These are phyloP conservation scores for Stenolophus ochropezus DNA, from an alignment of 2,888 invertebrate genomes.

Conservation along the genomic window DNA sequence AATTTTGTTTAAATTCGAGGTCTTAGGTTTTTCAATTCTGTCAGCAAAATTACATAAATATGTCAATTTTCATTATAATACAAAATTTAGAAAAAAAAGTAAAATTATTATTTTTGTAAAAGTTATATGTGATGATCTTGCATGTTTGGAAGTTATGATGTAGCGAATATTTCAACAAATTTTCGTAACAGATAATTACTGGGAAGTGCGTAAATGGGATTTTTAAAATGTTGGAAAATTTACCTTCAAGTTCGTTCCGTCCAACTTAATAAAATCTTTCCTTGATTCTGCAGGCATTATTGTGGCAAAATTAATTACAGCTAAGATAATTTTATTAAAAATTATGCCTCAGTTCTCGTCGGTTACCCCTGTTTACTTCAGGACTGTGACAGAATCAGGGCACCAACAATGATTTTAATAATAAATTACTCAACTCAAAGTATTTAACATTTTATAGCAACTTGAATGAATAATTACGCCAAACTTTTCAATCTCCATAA, in stretches of 20 bases:
- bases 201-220: background rate
- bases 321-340: constrained; percentile 22
- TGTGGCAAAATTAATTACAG: constrained; percentile 4
- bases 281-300: background rate
- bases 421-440: constrained; percentile 2
- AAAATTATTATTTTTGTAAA: no score
- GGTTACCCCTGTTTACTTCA: constrained; percentile 7
- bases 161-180: no score
- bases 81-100: no score
- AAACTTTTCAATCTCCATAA: background rate
- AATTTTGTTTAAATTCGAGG: no score
- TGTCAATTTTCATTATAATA: no score
- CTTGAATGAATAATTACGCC: background rate
- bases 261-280: background rate
- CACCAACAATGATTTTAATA: constrained; percentile 24
- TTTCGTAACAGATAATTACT: background rate
- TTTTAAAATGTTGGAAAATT: background rate
- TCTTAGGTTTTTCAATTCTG: no score
- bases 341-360: background rate
- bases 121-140: no score
- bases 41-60: no score
- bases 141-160: no score
- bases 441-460: background rate
- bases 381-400: constrained; percentile 26
- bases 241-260: background rate